A percentile compares a stretch with the other conserved stretches of the same genome.
These are phyloP conservation scores for Rhyacophila brunnea DNA, from an alignment of 1,140 invertebrate species.

Conservation along the genomic window DNA sequence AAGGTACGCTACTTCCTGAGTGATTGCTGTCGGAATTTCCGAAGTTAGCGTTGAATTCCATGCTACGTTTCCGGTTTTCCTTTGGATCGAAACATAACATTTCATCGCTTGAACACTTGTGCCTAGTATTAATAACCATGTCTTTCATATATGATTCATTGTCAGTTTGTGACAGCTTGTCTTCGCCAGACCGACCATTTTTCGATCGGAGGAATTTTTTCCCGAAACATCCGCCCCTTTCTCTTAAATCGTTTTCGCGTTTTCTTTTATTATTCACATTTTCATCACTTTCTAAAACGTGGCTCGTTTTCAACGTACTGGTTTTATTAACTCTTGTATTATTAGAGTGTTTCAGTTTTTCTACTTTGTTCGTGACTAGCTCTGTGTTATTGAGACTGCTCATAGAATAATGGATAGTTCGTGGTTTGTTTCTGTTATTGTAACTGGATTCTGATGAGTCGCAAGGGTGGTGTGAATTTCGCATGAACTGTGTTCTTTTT, in stretches of 20 bases:
- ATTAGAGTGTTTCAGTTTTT: background rate
- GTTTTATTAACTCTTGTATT: background rate
- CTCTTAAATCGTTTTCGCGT: background rate
- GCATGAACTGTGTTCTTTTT: constrained; percentile 9
- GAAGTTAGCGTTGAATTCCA: constrained; percentile 25
- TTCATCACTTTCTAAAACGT: no score
- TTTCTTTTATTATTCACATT: background rate
- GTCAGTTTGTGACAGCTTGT: background rate
- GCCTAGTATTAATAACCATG: constrained; percentile 7
- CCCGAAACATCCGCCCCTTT: constrained; percentile 18
- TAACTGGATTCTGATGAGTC: constrained; percentile 12
- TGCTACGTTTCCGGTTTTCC: constrained; percentile 7
- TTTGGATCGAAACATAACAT: constrained; percentile 7
- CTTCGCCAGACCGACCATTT: background rate
- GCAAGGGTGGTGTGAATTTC: background rate
- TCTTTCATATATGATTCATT: constrained; percentile 13
- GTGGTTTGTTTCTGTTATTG: background rate
- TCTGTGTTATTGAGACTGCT: background rate
- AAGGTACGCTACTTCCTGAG: background rate
- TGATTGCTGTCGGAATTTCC: constrained; percentile 9
- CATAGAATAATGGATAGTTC: constrained; percentile 22
- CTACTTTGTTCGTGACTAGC: background rate
- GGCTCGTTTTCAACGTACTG: no score
- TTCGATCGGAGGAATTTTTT: constrained; percentile 11
- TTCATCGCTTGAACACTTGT: constrained; percentile 6